Evolutionary conservation across 2,888 invertebrate genomes (phyloP).

Genomic region (Ophion ellenae): DNA sequence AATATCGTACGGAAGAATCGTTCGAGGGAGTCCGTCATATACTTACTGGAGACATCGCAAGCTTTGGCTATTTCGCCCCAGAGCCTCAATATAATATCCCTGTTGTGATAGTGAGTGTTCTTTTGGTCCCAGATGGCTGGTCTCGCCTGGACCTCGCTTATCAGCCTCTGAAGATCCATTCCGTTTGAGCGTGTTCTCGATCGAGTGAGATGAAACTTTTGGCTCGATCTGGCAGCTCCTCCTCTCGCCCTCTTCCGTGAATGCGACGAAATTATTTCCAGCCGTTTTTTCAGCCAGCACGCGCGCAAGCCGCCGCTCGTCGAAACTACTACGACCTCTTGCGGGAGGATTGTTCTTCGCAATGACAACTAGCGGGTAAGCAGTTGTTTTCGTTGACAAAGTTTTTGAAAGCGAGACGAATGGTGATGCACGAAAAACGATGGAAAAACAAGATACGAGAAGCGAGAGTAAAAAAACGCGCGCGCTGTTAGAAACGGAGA

Average conservation of each 20-base stretch:
- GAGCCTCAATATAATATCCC: slow-evolving; percentile 76
- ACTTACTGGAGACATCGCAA: slow-evolving; percentile 78
- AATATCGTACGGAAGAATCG: too few species aligned
- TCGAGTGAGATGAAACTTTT: slow-evolving; percentile 26
- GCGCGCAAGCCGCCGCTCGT: slow-evolving; percentile 2
- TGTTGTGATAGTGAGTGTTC: slow-evolving; percentile 78
- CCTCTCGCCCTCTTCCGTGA: slow-evolving; percentile 19
- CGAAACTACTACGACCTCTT: neutral
- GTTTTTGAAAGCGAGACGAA: neutral
- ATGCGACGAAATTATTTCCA: slow-evolving; percentile 48
- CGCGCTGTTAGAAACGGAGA: slow-evolving; percentile 45
- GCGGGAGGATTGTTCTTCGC: neutral
- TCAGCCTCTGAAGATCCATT: slow-evolving; percentile 77
- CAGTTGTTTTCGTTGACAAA: neutral
- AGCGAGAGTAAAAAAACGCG: slow-evolving; percentile 3
- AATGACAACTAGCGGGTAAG: neutral
- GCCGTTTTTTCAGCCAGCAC: slow-evolving; percentile 13
- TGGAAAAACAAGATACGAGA: slow-evolving; percentile 20
- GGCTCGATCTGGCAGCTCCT: neutral
- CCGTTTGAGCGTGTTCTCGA: slow-evolving; percentile 44
- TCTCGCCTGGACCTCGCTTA: slow-evolving; percentile 76
- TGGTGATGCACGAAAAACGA: neutral
- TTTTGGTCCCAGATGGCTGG: slow-evolving; percentile 79
- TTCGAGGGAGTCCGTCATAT: slow-evolving; percentile 5
- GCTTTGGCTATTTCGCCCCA: slow-evolving; percentile 78